Conservation (phyloP, 2,888 invertebrate genomes). For the Rhaphigaster nebulosa region DNA sequence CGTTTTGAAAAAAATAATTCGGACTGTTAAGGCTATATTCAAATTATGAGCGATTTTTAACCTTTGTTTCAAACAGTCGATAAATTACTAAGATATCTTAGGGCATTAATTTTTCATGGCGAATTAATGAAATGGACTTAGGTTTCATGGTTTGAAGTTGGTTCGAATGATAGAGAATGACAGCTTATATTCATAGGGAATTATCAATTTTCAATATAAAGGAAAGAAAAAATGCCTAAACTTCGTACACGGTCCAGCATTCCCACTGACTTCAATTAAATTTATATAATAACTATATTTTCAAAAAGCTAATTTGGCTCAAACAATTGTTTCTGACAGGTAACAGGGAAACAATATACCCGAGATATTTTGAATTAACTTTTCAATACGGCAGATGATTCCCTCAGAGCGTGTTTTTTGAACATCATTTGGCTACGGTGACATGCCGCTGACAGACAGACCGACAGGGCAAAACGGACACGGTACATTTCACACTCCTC, state of each 20-base stretch:
- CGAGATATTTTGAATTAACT: slow-evolving; percentile 17
- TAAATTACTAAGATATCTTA: no score
- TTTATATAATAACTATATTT: not conserved
- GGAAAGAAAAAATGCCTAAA: no score
- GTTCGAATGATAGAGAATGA: no score
- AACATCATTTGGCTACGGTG: not conserved
- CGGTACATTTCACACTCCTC: slow-evolving; percentile 22
- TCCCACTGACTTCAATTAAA: not conserved
- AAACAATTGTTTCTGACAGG: slow-evolving; percentile 13
- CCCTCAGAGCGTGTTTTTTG: slow-evolving; percentile 22
- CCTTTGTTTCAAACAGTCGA: no score
- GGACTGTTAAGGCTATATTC: no score
- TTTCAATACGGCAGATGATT: not conserved
- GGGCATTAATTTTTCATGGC: no score
- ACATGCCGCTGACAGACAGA: slow-evolving; percentile 14
- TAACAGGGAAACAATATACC: not conserved
- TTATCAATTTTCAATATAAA: no score
- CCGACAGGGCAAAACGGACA: not conserved
- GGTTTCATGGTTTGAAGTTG: no score
- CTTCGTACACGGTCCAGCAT: not conserved
- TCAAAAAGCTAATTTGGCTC: not conserved
- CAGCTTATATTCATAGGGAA: no score
- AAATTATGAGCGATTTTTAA: no score
- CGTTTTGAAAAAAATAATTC: no score
- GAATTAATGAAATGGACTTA: no score